Evolutionary conservation across 2,888 invertebrate genomes (phyloP), one percentile per base, ranked within the genome.

Genomic region (Tupiocoris notatus): DNA sequence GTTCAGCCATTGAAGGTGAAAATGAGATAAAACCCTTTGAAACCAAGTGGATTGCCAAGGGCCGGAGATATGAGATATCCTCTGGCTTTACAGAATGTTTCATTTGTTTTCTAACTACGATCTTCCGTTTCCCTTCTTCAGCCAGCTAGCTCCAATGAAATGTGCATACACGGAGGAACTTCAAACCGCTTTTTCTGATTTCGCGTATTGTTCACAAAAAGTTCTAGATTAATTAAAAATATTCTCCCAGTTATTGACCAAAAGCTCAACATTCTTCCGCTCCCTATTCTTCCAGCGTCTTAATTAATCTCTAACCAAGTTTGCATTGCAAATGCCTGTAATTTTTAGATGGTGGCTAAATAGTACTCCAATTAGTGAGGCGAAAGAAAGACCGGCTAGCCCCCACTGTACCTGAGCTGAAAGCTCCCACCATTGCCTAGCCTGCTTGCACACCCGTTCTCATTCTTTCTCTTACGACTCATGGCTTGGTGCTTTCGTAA

Each of bases 361-460:
- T 70, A 61, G 59, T 70, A 70, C 70, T 70, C 70, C 70, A 70
- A 70, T 70, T 70, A 70, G 70, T 70, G 70, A 58, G 70, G 70
- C 23, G 70, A 61, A 70, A 70, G 61, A 70, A 24, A 22, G 23
- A 21, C 56, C 22, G 57, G 65, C 65, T 65, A 24, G 65, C 67
- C 22, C 56, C 39, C 23, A 22, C 67, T 56, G 22, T 70, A 68
- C 68, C 68, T 68, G 58, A 58, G 20, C 58, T 57, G 16, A 57
- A 21, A 9, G 24, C 20, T 24, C 59, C 67, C 3, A 12, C 39
- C 25, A 39, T 25, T 7, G n/a, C 65, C 65, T 23, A 18, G n/a
- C 67, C 67, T 21, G 18, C 67, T 56, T 66, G 16, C 54, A 18
- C 21, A 39, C 39, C 39, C 39, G 39, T 39, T 39, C 12, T 39